Evolutionary conservation across 2,888 invertebrate genomes (phyloP).

Genomic region (Apamea sordens): DNA sequence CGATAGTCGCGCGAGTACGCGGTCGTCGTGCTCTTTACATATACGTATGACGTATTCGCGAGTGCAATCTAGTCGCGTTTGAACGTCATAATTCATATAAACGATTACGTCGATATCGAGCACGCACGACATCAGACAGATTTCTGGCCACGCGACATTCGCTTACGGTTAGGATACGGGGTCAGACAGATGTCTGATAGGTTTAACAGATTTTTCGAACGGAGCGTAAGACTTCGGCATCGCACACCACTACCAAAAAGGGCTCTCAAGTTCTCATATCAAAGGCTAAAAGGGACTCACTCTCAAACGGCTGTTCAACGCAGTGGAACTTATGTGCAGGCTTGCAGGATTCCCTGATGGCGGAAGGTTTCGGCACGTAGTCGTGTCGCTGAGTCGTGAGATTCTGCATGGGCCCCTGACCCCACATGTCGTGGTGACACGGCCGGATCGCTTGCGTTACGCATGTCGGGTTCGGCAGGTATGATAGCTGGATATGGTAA

Average conservation of each 20-base stretch:
- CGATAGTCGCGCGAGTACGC: too few species aligned
- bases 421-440: slow-evolving; percentile 91
- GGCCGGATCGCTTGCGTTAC: slow-evolving; percentile 91
- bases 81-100: too few species aligned
- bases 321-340: slow-evolving; percentile 77
- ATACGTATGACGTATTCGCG: too few species aligned
- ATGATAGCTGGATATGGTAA: slow-evolving; percentile 84
- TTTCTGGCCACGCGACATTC: too few species aligned
- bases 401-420: slow-evolving; percentile 93
- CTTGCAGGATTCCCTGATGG: slow-evolving; percentile 78
- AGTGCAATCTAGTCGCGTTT: too few species aligned
- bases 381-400: slow-evolving; percentile 94
- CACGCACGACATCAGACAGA: too few species aligned
- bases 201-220: too few species aligned
- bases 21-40: too few species aligned
- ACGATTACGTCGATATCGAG: too few species aligned
- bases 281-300: slow-evolving; percentile 68
- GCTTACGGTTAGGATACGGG: too few species aligned
- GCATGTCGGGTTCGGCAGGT: slow-evolving; percentile 89
- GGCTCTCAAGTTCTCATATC: neutral
- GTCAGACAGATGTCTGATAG: too few species aligned
- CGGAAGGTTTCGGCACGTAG: slow-evolving; percentile 91
- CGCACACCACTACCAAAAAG: neutral
- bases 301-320: slow-evolving; percentile 83
- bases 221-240: neutral